Evolutionary conservation across 2,888 invertebrate genomes (phyloP), one percentile per base, ranked within the genome.

Genomic region (Carpatolechia fugitivella): DNA sequence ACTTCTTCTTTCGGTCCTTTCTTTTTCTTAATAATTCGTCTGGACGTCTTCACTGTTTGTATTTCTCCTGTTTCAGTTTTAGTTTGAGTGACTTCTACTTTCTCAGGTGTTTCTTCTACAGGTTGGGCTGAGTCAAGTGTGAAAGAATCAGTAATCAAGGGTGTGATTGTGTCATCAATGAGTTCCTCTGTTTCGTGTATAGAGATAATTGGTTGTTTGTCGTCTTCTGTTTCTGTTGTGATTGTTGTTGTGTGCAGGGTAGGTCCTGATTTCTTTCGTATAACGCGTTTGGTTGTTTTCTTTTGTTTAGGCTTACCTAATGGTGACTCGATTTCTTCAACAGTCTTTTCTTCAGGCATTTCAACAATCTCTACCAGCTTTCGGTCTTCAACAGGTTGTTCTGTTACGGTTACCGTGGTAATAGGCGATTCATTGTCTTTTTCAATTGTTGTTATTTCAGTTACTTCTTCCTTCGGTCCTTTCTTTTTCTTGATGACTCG

Each of bases 401-500:
- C 79, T 70, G 55, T 78, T 62, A 65, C 60, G 0, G 61, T 56
- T 0, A 83, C 72, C 0, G 76, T 80, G 0, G 76, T 80, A 0
- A 77, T 64, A 0, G 82, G 78, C 1, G 62, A 65, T 50, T 82
- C 75, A 20, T 78, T 81, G 1, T 84, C 80, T 54, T 82, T 80
- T 57, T 85, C 76, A 14, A 83, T 72, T 16, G 90, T 90, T 2
- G 82, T 74, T 18, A 83, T 84, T 66, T 85, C 85, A 1, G 91
- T 87, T 31, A 85, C 75, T 63, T 89, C 85, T 58, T 82, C 70
- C 50, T 88, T 86, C 0, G 70, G 69, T 1, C 84, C 91, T 50
- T 79, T 82, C 56, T 74, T 78, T 47, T 86, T 85, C 60, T 83
- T 91, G 1, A 90, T 80, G 0, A 81, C 74, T 1, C 86, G 85